Conservation (phyloP, 2,113 vertebrate species). For the Oceanodroma tethys region DNA sequence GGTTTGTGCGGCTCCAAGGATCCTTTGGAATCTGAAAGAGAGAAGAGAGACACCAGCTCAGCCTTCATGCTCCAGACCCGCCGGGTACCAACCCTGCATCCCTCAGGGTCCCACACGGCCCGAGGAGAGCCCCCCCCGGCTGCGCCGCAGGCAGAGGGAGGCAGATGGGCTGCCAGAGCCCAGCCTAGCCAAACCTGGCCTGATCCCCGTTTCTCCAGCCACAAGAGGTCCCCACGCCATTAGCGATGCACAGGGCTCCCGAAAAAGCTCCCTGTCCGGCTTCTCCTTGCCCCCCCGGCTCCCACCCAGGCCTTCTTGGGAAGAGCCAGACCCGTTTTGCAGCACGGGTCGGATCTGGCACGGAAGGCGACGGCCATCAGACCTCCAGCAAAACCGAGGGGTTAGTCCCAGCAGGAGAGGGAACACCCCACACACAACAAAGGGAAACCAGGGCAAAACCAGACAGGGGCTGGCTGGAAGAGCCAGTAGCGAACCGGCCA, state of each 20-base stretch:
- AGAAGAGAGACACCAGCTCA: neutral
- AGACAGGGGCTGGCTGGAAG: neutral
- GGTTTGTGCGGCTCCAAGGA: constrained; percentile 64
- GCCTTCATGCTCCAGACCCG: neutral
- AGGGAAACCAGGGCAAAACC: neutral
- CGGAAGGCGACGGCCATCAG: rapidly evolving
- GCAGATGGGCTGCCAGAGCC: neutral
- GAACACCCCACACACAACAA: rapidly evolving
- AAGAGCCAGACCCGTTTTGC: neutral
- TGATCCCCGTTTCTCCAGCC: neutral
- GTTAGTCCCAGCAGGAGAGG: neutral
- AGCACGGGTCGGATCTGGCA: neutral
- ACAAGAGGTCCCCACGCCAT: constrained; percentile 51
- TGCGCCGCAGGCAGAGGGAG: neutral
- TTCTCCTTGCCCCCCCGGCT: neutral
- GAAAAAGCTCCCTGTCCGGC: neutral
- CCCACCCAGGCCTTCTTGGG: too few relatives aligned
- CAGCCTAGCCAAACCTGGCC: neutral
- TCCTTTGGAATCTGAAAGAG: constrained; percentile 63
- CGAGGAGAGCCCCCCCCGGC: neutral
- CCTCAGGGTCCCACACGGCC: rapidly evolving
- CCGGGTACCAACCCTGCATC: neutral
- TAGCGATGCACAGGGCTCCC: neutral
- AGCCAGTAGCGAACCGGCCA: neutral
- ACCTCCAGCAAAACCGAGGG: neutral